A percentile compares a stretch with the other conserved stretches of the same genome.
Evolutionary conservation across 35 echinoderm and acorn worm genomes (phyloP).

Genomic region (Nesometra sesokonis): DNA sequence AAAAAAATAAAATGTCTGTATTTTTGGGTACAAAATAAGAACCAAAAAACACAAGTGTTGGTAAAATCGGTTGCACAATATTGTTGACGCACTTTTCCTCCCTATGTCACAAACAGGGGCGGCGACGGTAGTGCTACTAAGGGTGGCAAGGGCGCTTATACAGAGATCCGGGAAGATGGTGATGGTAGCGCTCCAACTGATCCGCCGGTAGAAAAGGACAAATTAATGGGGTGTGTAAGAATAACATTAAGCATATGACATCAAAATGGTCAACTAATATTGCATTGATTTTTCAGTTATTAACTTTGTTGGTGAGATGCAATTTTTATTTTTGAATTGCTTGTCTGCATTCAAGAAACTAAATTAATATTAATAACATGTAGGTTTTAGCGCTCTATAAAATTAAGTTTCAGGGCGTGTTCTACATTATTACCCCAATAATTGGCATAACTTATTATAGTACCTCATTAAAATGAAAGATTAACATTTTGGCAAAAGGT

Average conservation of each 20-base stretch:
- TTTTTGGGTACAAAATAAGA: background rate
- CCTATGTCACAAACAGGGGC: background rate
- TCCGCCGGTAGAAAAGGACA: background rate
- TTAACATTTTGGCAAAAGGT: too few species aligned
- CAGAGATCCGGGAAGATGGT: background rate
- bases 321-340: too few species aligned
- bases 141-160: background rate
- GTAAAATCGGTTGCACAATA: background rate
- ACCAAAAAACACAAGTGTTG: background rate
- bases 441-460: too few species aligned
- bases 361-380: too few species aligned
- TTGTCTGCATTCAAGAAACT: too few species aligned
- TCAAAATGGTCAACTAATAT: background rate
- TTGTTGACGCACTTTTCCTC: background rate
- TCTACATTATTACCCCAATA: too few species aligned
- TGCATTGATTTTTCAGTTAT: too few species aligned
- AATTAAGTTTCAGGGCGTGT: too few species aligned
- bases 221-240: background rate
- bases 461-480: too few species aligned
- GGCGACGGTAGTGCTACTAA: background rate
- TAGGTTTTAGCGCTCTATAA: too few species aligned
- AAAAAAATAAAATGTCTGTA: too few species aligned
- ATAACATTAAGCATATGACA: background rate
- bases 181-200: background rate
- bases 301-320: too few species aligned